Evolutionary conservation across 2,888 invertebrate species (phyloP), one percentile per base, ranked within the genome.

Genomic region (Diarsia mendica): DNA sequence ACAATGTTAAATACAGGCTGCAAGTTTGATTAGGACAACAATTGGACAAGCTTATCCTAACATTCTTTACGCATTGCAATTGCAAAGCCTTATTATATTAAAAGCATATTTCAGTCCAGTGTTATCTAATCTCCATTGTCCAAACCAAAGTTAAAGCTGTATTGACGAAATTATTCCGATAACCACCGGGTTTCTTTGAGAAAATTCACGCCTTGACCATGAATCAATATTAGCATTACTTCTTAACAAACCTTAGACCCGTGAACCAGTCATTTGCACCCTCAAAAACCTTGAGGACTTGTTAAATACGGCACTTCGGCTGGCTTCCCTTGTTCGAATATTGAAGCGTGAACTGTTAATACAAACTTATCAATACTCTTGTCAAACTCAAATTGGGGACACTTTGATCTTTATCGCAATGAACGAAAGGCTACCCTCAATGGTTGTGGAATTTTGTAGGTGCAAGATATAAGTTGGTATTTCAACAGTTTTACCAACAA

Each of bases 271-370:
- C 88, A 90, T 93, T 93, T 90, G 89, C 93, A 92, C 92, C 90
- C 88, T 87, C 65, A 69, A 82, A 80, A 81, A 58, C 70, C 44
- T 69, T 83, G 81, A 80, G 63, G 65, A 90, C 88, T 90, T 92
- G 93, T 92, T 93, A 93, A 93, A 92, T 87, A 88, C 90, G 87
- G 87, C 93, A 92, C 92, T 93, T 93, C 88, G 87, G 79, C 82
- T 86, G 84, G 85, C 84, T 85, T 87, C 87, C 87, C 89, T 89
- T 91, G 92, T 93, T 90, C 88, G 83, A 87, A 93, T 89, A 90
- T 88, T 90, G 90, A 91, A 91, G 93, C 94, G 93, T 93, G 90
- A 93, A 93, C 88, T 90, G 76, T 33, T 60, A 72, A 67, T 8
- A 77, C 87, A 44, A 88, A 28, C 20, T 72, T 82, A 70, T 6